These are phyloP conservation scores for Axis porcinus DNA, from an alignment of 2,113 vertebrate genomes.

Conservation along the genomic window DNA sequence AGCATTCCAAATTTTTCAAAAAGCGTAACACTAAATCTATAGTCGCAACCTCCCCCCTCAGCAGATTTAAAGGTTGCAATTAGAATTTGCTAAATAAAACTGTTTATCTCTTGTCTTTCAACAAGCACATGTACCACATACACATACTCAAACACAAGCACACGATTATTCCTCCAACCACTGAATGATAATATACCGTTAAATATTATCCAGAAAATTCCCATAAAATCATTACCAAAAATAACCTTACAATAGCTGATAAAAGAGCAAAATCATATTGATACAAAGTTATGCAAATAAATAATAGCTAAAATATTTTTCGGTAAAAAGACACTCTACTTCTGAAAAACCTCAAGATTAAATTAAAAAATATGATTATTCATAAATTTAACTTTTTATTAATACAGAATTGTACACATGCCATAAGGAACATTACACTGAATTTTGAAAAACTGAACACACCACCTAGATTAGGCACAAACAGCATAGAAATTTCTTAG, in stretches of 20 bases:
- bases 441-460: not conserved
- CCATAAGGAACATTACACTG: not conserved
- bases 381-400: not conserved
- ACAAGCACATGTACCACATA: not conserved
- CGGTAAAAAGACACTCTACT: not conserved
- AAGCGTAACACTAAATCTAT: slow-evolving; percentile 45
- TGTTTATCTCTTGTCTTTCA: slow-evolving; percentile 2
- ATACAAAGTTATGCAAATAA: not conserved
- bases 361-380: not conserved
- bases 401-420: not conserved
- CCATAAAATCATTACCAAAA: not conserved
- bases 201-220: not conserved
- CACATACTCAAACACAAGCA: not conserved
- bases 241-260: not conserved
- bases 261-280: not conserved
- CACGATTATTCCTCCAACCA: not conserved
- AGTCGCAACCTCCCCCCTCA: not conserved
- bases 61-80: slow-evolving; percentile 56
- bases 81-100: slow-evolving; percentile 20
- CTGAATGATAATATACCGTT: not conserved
- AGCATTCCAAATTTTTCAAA: not conserved
- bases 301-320: not conserved
- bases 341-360: not conserved
- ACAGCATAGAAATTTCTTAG: not conserved
- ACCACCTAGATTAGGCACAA: not conserved